Base-by-base conservation (phyloP, 2,797 vertebrate genomes). In the Tenualosa ilisha region DNA sequence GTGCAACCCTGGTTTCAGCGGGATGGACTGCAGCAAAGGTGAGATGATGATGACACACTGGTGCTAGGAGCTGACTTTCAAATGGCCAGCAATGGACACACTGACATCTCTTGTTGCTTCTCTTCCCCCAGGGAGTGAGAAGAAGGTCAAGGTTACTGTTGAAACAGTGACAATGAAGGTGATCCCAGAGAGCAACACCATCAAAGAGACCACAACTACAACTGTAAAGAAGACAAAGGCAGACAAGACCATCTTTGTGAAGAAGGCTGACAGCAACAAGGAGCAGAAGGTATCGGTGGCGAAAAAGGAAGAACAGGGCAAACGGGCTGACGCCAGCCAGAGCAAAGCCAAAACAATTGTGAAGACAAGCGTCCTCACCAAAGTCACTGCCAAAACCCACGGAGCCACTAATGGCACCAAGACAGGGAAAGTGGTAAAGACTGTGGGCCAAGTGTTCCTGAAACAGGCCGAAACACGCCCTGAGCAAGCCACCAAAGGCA, bases 21-120 rank as follows among this genome's bases (percentile, higher is more conserved):
- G 92, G 86, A 82, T 22, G 2, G 90, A 92, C 7, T 95, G 94
- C 88, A 87, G 81, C 81, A 93, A 88, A 88, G 93, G 91, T 93
- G 90, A 93, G 89, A 26, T n/a, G 68, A 22, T 46, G 11, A 51
- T 12, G 7, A 51, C 11, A 20, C 20, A 46, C 72, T 43, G 40
- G 17, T 9, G 50, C 9, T 37, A 1, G 40, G 26, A 6, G 31
- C 26, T 72, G 37, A 75, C 37, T 22, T 43, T 13, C 20, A 15
- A 75, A 43, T 40, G 13, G 31, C 17, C 31, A 75, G 68, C 37
- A 31, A 43, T 43, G 68, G 37, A 43, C 26, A 31, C 26, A 59
- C 51, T n/a, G 17, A 79, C 53, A 40, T 59, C 50, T n/a, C 31
- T 72, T 59, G 17, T 53, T 26, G 4, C 59, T 87, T 72, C 83